Evolutionary conservation across 2,888 invertebrate species (phyloP).

Genomic region (Polymixis flavicincta): DNA sequence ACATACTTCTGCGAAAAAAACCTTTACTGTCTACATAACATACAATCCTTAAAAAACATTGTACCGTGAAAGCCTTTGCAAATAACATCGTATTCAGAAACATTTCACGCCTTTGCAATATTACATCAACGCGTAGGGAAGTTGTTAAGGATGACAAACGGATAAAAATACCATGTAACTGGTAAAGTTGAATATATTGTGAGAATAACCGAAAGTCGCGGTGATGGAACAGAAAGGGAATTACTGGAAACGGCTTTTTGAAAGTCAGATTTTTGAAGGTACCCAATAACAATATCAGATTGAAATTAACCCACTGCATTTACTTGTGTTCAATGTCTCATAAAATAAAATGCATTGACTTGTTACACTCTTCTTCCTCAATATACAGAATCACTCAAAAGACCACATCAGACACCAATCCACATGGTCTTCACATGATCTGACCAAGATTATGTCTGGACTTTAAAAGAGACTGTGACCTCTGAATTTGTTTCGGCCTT

Average conservation of each 20-base stretch:
- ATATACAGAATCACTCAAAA: too few species aligned
- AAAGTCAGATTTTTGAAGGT: background rate
- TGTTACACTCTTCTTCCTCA: too few species aligned
- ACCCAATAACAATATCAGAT: too few species aligned
- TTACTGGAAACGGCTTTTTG: background rate
- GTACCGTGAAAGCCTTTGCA: slow-evolving; percentile 34
- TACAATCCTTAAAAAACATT: slow-evolving; percentile 28
- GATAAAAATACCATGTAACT: slow-evolving; percentile 75
- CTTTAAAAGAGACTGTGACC: too few species aligned
- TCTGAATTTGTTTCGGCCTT: too few species aligned
- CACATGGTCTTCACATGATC: too few species aligned
- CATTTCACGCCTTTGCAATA: slow-evolving; percentile 45
- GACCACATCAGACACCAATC: too few species aligned
- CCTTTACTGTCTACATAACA: background rate
- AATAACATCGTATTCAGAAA: slow-evolving; percentile 44
- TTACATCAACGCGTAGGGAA: slow-evolving; percentile 59
- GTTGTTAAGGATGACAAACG: slow-evolving; percentile 74
- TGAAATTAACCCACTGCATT: too few species aligned
- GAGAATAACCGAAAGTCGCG: slow-evolving; percentile 69
- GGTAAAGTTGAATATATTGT: slow-evolving; percentile 70
- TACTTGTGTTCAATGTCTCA: too few species aligned
- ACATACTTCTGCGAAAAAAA: background rate
- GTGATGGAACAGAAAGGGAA: slow-evolving; percentile 36
- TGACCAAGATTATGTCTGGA: too few species aligned
- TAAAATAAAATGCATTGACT: too few species aligned